Percentiles rank a stretch among this genome's conserved stretches.
These are phyloP conservation scores for Bombus pascuorum DNA, from an alignment of 1,140 invertebrate species.

Conservation along the genomic window DNA sequence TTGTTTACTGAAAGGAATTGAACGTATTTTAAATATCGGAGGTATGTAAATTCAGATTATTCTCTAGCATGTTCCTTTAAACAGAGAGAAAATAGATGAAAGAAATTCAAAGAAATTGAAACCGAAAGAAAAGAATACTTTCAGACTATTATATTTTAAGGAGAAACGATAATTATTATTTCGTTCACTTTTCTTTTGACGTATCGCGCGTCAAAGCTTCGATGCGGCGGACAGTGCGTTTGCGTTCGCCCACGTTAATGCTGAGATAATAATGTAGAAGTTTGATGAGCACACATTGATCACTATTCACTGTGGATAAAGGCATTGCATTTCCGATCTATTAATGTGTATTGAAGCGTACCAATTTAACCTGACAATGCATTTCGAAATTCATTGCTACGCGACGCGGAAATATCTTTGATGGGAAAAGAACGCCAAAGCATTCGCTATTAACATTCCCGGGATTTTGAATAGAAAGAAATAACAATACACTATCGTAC, in stretches of 20 bases:
- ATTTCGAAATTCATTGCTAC: conserved; percentile 23
- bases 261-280: conserved; percentile 31
- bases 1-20: too few relatives aligned
- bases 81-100: not conserved
- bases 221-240: not conserved
- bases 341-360: conserved; percentile 37
- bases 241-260: not conserved
- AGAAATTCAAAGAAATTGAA: not conserved
- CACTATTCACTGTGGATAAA: conserved; percentile 23
- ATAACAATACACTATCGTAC: not conserved
- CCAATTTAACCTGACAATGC: conserved; percentile 35
- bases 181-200: conserved; percentile 1
- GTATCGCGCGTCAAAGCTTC: not conserved
- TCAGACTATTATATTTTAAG: not conserved
- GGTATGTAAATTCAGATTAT: too few relatives aligned
- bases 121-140: not conserved
- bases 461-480: not conserved
- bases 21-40: too few relatives aligned
- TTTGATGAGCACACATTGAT: conserved; percentile 33
- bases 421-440: conserved; percentile 4
- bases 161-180: not conserved
- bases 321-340: conserved; percentile 24
- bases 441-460: conserved; percentile 8
- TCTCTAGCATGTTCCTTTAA: too few relatives aligned
- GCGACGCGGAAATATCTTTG: conserved; percentile 34